phyloP scores from a whole-genome alignment of 2,888 invertebrate species.

The Prosopocoilus inquinatus region DNA sequence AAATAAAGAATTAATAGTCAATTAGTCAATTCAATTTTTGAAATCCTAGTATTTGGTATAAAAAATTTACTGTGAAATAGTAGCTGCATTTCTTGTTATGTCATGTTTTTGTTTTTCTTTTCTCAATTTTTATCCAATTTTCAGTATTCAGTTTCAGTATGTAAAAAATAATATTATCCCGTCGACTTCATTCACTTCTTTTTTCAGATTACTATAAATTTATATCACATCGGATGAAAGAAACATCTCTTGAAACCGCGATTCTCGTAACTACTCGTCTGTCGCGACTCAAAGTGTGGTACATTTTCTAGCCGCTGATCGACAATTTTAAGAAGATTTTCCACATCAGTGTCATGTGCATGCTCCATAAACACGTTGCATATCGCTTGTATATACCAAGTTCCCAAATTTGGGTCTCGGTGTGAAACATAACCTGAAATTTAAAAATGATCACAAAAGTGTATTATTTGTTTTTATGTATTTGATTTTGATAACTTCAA shows the following conservation, averaged over 20 bases:
- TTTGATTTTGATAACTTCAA: no score
- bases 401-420: conserved; percentile 59
- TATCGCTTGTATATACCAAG: conserved; percentile 71
- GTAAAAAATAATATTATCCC: no score
- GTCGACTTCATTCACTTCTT: no score
- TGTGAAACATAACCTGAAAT: conserved; percentile 58
- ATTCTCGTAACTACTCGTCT: conserved; percentile 63
- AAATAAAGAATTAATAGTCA: no score
- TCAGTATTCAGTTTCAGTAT: no score
- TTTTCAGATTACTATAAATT: no score
- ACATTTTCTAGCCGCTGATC: conserved; percentile 50
- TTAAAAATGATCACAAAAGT: conserved; percentile 4
- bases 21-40: no score
- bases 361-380: conserved; percentile 64
- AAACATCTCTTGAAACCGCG: conserved; percentile 65
- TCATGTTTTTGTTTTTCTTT: no score
- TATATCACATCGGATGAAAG: conserved; percentile 31
- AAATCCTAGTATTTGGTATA: no score
- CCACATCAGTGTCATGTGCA: conserved; percentile 63
- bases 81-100: no score
- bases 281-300: conserved; percentile 43
- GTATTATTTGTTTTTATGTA: background rate
- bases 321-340: conserved; percentile 65
- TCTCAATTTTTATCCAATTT: no score
- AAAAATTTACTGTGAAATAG: no score